A percentile compares a stretch with the other conserved stretches of the same genome.
Evolutionary conservation across 2,797 vertebrate species (phyloP).

Genomic region (Microchirus variegatus): DNA sequence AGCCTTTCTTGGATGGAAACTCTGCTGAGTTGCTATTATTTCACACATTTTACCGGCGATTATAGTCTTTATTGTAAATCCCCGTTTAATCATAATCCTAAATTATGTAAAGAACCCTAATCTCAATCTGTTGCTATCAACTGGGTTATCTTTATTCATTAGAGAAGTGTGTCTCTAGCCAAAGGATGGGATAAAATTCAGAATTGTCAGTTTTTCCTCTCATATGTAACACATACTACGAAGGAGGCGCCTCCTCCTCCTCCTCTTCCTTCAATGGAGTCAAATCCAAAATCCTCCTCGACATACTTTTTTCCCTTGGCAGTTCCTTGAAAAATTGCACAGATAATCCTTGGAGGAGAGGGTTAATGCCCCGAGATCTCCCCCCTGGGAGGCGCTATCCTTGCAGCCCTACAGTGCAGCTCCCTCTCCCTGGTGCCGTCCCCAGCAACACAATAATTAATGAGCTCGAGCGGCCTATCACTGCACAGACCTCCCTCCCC

Average conservation of each 20-base stretch:
- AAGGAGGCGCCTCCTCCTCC: constrained; percentile 23
- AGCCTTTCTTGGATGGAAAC: constrained; percentile 4
- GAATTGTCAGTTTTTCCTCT: constrained; percentile 26
- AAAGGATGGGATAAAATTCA: constrained; percentile 18
- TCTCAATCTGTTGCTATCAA: constrained; percentile 69
- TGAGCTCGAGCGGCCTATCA: constrained; percentile 71
- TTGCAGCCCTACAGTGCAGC: constrained; percentile 46
- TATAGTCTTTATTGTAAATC: constrained; percentile 42
- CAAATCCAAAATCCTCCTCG: constrained; percentile 56
- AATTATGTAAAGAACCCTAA: constrained; percentile 66
- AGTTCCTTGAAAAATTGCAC: constrained; percentile 46
- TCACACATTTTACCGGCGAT: constrained; percentile 23
- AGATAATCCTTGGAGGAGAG: constrained; percentile 71
- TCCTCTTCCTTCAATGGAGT: constrained; percentile 36
- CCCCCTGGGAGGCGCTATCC: constrained; percentile 67
- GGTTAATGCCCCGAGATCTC: constrained; percentile 68
- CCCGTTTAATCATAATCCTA: constrained; percentile 56
- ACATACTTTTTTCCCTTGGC: constrained; percentile 52
- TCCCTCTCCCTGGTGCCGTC: constrained; percentile 43
- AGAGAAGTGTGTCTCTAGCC: constrained; percentile 39
- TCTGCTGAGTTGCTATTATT: constrained; percentile 12
- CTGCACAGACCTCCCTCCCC: constrained; percentile 55
- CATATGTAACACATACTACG: neutral
- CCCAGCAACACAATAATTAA: constrained; percentile 78
- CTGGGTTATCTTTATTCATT: constrained; percentile 56